A percentile compares a stretch with the other conserved stretches of the same genome.
Conservation (phyloP, 2,888 invertebrate species). For the Pseudococcus longispinus region DNA sequence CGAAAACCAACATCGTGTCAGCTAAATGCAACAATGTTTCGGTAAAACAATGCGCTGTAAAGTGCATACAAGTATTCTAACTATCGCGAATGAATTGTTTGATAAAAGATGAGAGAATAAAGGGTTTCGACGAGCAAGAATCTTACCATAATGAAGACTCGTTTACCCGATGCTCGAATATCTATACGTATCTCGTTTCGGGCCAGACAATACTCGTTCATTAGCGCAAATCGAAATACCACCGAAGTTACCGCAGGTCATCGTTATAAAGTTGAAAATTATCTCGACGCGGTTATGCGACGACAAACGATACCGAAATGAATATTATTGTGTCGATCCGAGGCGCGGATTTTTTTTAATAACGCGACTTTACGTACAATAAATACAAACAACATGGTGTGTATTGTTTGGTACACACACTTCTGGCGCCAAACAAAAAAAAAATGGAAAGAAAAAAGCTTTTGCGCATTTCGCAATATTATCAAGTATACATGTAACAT, state of each 20-base stretch:
- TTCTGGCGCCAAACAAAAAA: neutral
- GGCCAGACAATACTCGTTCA: constrained; percentile 30
- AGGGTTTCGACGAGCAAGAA: neutral
- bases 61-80: constrained; percentile 8
- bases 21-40: constrained; percentile 12
- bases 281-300: neutral
- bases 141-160: neutral
- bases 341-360: neutral
- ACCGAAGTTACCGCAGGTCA: constrained; percentile 19
- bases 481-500: neutral
- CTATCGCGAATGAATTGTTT: neutral
- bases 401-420: neutral
- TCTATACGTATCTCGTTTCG: neutral
- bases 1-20: neutral
- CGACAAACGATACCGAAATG: constrained; percentile 7
- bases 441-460: neutral
- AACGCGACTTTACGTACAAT: neutral
- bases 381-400: neutral
- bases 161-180: constrained; percentile 32
- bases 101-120: constrained; percentile 24
- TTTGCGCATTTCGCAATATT: neutral
- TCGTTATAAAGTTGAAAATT: constrained; percentile 25
- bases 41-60: neutral
- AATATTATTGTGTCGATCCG: constrained; percentile 15
- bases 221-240: constrained; percentile 10